These are phyloP conservation scores for Heliangelus exortis DNA, from an alignment of 2,797 vertebrate genomes.

Conservation along the genomic window DNA sequence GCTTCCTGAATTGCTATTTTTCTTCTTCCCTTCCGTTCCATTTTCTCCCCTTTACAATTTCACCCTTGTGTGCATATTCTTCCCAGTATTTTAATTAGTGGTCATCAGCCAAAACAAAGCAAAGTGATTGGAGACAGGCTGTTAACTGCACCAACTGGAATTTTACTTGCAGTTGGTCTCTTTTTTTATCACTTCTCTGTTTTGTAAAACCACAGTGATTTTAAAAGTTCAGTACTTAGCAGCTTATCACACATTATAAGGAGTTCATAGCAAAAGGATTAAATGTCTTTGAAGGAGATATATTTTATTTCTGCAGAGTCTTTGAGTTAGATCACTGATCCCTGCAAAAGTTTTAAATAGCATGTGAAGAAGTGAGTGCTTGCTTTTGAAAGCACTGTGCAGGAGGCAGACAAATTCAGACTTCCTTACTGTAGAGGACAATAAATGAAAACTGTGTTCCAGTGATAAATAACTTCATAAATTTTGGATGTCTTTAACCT, in stretches of 20 bases:
- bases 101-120: background rate
- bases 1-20: background rate
- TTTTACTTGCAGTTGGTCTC: background rate
- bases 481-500: background rate
- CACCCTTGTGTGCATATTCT: background rate
- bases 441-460: background rate
- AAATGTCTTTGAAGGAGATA: background rate
- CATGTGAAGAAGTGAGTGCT: background rate
- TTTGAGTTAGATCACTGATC: background rate
- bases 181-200: background rate
- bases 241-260: background rate
- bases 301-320: background rate
- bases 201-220: background rate
- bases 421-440: background rate
- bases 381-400: background rate
- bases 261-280: background rate
- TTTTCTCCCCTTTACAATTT: background rate
- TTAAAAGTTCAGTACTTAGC: background rate
- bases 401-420: background rate
- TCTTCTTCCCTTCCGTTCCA: background rate
- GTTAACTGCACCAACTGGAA: background rate
- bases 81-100: background rate
- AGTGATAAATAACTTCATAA: background rate
- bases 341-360: background rate
- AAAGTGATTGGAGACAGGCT: background rate